Base-by-base conservation (phyloP, 2,113 vertebrate genomes). In the Xiphorhynchus elegans region DNA sequence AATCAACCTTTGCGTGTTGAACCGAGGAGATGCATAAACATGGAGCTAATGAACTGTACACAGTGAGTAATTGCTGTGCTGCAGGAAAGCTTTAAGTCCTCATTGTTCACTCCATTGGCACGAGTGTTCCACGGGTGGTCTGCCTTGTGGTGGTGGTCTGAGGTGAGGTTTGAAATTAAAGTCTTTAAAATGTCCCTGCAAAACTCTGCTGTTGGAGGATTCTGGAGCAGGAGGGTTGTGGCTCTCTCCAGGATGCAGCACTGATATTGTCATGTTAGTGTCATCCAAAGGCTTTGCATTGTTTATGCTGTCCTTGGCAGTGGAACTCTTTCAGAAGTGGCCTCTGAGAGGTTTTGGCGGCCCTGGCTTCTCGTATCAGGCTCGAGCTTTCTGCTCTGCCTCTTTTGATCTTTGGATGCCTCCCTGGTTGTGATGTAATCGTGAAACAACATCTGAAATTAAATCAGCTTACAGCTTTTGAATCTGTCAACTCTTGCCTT, bases 1-100 rank as follows among this genome's bases (percentile, higher is more conserved):
- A 75, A 94, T 94, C 79, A 69, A 50, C 74, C n/a, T 75, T 84
- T 84, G 84, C 9, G 2, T 76, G 81, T 87, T 76, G 69, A 80
- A 47, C 58, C 7, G 11, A 68, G 33, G 73, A 93, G 55, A 47
- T 76, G 37, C 53, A 25, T 37, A 75, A 87, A 46, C 86, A 17
- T 5, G 59, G 59, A 86, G 72, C 46, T 83, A 62, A 87, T 84
- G 60, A 87, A 24, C 80, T 88, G n/a, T 39, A 40, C 70, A 23
- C 55, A 56, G 70, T 17, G 64, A 93, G 72, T 80, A 91, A 77
- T 68, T 83, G 42, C 75, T 94, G 63, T 73, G 75, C 63, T 68
- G 9, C 1, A 6, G 66, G 78, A 72, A 75, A 60, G 53, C 78
- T 87, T 59, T 7, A 3, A 55, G 66, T 52, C 87, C 40, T 18